These are phyloP conservation scores for Pocota personata DNA, from an alignment of 2,888 invertebrate genomes.

Conservation along the genomic window DNA sequence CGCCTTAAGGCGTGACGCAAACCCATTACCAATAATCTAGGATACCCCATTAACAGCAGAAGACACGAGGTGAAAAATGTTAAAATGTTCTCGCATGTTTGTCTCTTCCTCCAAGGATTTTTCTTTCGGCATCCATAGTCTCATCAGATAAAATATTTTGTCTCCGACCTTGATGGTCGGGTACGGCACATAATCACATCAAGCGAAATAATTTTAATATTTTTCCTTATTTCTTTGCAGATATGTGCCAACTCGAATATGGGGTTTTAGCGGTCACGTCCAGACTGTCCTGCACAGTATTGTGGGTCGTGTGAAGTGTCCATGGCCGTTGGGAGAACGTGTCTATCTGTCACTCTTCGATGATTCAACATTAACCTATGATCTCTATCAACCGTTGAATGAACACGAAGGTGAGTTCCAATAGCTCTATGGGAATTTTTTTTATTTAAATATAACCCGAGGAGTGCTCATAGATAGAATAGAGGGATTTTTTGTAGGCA, in stretches of 20 bases:
- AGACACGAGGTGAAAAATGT: neutral
- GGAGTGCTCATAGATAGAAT: neutral
- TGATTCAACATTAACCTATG: conserved; percentile 95
- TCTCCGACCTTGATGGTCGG: neutral
- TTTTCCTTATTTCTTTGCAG: conserved; percentile 84
- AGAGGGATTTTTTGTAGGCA: neutral
- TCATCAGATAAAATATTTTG: neutral
- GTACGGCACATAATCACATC: neutral
- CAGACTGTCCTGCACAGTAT: conserved; percentile 96
- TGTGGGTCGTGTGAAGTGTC: conserved; percentile 93
- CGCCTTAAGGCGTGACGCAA: neutral
- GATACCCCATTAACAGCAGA: neutral
- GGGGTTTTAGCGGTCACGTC: conserved; percentile 98
- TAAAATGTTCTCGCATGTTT: neutral
- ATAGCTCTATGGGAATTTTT: neutral
- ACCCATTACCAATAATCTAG: neutral
- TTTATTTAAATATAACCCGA: neutral
- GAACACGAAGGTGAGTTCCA: conserved; percentile 87
- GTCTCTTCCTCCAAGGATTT: neutral
- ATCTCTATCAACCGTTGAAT: conserved; percentile 92
- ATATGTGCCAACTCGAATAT: conserved; percentile 93
- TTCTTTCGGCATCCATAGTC: neutral
- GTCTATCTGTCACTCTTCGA: conserved; percentile 90
- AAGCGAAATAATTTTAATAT: neutral
- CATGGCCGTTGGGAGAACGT: conserved; percentile 93